Percentiles rank a stretch among this genome's conserved stretches.
These are phyloP conservation scores for Cataglyphis hispanica DNA, from an alignment of 1,140 invertebrate genomes.

Conservation along the genomic window DNA sequence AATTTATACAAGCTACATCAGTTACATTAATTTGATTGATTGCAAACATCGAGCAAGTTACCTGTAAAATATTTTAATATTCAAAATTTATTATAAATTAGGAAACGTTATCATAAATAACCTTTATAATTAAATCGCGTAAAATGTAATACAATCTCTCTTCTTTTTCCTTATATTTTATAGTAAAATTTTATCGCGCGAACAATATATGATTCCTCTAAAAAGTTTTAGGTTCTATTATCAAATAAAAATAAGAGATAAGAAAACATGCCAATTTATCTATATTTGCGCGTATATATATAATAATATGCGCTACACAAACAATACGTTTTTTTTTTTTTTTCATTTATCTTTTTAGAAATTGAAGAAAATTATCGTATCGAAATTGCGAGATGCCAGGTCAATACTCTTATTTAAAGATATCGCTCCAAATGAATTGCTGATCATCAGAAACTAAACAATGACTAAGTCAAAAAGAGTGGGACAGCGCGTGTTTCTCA, in stretches of 20 bases:
- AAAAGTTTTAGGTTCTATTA: neutral
- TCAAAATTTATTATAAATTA: conserved; percentile 1
- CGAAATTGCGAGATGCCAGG: conserved; percentile 32
- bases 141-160: neutral
- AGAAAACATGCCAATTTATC: neutral
- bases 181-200: neutral
- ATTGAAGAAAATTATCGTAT: conserved; percentile 11
- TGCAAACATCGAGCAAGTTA: neutral
- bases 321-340: neutral
- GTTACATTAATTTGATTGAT: neutral
- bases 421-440: neutral
- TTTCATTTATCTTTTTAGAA: neutral
- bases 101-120: neutral
- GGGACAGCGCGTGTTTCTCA: neutral
- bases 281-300: neutral
- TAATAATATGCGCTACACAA: neutral
- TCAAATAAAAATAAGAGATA: neutral
- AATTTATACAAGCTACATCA: neutral
- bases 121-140: neutral
- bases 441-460: conserved; percentile 19
- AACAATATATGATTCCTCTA: neutral
- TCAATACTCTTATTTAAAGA: neutral
- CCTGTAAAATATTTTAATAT: neutral
- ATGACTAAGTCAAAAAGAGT: neutral
- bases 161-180: neutral